These are phyloP conservation scores for Rissa tridactyla DNA, from an alignment of 2,113 vertebrate species.

Conservation along the genomic window DNA sequence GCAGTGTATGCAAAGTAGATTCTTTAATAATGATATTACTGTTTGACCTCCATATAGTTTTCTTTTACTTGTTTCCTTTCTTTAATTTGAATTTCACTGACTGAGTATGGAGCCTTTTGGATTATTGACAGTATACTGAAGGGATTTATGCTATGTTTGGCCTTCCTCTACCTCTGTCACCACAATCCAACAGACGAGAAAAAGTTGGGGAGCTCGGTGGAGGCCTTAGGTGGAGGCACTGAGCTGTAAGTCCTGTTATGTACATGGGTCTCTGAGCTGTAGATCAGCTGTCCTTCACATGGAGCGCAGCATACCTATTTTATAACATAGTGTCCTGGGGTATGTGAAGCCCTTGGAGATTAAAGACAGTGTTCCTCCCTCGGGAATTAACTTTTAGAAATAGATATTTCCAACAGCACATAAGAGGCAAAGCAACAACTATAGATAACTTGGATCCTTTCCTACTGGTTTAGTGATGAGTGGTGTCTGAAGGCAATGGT, in stretches of 20 bases:
- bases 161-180: background rate
- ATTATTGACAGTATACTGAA: background rate
- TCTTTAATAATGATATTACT: background rate
- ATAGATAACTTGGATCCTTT: background rate
- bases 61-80: background rate
- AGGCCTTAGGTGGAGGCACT: background rate
- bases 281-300: background rate
- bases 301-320: background rate
- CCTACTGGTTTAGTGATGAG: rapidly evolving
- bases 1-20: background rate
- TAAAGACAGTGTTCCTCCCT: background rate
- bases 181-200: background rate
- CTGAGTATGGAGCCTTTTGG: background rate
- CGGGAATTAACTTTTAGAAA: background rate
- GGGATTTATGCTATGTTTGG: background rate
- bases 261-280: rapidly evolving
- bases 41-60: background rate
- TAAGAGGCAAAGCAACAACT: background rate
- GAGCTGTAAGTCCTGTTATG: background rate
- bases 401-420: background rate
- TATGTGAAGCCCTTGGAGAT: background rate
- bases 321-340: rapidly evolving
- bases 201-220: background rate
- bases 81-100: background rate
- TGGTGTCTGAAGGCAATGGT: background rate